These are phyloP conservation scores for Emydoidea blandingii DNA, from an alignment of 2,797 vertebrate genomes.

Conservation along the genomic window DNA sequence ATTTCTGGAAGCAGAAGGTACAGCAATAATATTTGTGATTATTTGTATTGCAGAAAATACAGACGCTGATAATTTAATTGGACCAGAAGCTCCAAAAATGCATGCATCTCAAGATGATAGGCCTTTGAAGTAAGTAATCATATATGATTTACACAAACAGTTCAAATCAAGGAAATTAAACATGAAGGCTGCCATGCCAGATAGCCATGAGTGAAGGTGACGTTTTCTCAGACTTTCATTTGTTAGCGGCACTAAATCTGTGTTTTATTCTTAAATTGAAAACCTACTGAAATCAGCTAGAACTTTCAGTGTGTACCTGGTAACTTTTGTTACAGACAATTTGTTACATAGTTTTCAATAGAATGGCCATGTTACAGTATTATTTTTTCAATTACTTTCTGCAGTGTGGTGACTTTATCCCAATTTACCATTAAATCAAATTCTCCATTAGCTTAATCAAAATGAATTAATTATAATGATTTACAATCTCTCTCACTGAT, in stretches of 20 bases:
- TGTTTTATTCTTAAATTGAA: neutral
- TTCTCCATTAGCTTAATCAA: neutral
- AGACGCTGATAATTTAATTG: conserved; percentile 89
- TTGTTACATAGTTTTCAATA: neutral
- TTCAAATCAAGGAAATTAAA: neutral
- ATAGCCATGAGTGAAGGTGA: neutral
- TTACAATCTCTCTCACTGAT: neutral
- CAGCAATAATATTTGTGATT: neutral
- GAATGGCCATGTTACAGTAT: neutral
- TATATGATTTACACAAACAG: neutral
- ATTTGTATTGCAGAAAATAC: conserved; percentile 74
- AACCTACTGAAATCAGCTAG: neutral
- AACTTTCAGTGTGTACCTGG: neutral
- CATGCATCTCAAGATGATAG: conserved; percentile 93
- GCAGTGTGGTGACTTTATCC: neutral
- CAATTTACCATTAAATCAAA: neutral
- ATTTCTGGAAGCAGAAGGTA: neutral
- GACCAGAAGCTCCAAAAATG: conserved; percentile 94
- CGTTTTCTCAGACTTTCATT: neutral
- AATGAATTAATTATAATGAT: neutral
- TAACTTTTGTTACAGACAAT: neutral
- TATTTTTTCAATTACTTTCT: neutral
- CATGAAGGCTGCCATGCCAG: neutral
- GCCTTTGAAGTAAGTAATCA: conserved; percentile 92
- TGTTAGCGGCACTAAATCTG: neutral